Evolutionary conservation across 2,797 vertebrate species (phyloP), one percentile per base, ranked within the genome.

Genomic region (Chloroceryle amazona): DNA sequence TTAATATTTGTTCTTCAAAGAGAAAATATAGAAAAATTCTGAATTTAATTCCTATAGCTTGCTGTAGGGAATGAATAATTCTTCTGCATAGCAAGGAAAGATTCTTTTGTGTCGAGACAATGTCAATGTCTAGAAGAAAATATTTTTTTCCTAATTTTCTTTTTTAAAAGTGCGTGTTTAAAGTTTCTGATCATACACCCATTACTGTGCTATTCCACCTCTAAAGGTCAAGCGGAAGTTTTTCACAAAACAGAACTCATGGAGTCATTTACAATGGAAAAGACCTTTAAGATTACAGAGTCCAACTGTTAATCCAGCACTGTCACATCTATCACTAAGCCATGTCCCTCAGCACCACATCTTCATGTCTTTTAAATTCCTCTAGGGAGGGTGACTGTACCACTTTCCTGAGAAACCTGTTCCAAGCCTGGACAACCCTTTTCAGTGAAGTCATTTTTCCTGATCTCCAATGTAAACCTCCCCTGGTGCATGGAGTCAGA

Each of bases 201-300:
- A 75, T 92, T 92, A 86, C 41, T 93, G 62, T 67, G 80, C 84
- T 95, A 89, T 95, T 55, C 52, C 52, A 55, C 66, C 33, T 97
- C 68, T 91, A 70, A 76, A 66, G 72, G 61, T 62, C 13, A 14
- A 89, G 49, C 37, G 85, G 46, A 35, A 78, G 47, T 74, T 95
- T 83, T 95, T 95, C 84, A 93, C 91, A 92, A 80, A 78, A 93
- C 82, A 70, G 14, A 52, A 70, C 51, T 51, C 66, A 68, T 20
- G 47, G 7, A 39, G 29, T 29, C 21, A 37, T 8, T 37, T 22
- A 29, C 18, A 19, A 16, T 68, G 33, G 46, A 51, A 37, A 51
- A 51, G 26, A 37, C 29, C 49, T 51, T 46, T 22, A 46, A 46
- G 21, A 46, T 46, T 26, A 51, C 23, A 16, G 8, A 51, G 25